phyloP scores from a whole-genome alignment of 2,888 invertebrate genomes.

The Noctua janthina region DNA sequence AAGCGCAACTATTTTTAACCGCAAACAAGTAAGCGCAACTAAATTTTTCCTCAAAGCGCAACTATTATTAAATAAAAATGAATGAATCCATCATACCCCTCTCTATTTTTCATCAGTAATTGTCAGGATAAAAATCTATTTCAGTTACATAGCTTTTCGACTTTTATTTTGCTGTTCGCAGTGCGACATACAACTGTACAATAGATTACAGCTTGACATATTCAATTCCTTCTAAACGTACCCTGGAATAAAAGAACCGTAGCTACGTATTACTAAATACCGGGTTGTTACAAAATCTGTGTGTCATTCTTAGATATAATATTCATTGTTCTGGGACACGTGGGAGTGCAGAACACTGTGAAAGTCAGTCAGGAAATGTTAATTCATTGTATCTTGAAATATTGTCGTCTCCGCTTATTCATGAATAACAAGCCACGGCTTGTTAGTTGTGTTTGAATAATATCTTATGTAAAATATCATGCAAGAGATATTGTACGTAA shows the following conservation, averaged over 20 bases:
- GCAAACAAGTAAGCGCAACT: too few species aligned
- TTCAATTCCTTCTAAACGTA: constrained; percentile 29
- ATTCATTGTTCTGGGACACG: constrained; percentile 32
- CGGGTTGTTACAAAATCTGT: constrained; percentile 18
- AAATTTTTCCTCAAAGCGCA: too few species aligned
- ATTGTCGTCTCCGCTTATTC: constrained; percentile 32
- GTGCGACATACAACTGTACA: neutral
- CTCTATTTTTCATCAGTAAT: too few species aligned
- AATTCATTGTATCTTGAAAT: constrained; percentile 40
- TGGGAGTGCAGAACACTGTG: constrained; percentile 23
- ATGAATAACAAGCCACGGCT: constrained; percentile 8
- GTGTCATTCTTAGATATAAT: constrained; percentile 33
- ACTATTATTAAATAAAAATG: too few species aligned
- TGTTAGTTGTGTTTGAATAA: constrained; percentile 40
- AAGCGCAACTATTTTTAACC: too few species aligned
- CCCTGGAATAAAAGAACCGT: constrained; percentile 28
- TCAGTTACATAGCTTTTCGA: constrained; percentile 9
- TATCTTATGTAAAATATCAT: constrained; percentile 27
- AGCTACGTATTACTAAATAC: constrained; percentile 15
- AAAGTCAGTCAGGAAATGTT: constrained; percentile 14
- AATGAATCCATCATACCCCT: too few species aligned
- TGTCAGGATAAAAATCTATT: constrained; percentile 9
- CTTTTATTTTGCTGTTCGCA: neutral
- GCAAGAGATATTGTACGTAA: constrained; percentile 22
- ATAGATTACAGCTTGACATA: constrained; percentile 17